A percentile compares a stretch with the other conserved stretches of the same genome.
Evolutionary conservation across 2,888 invertebrate genomes (phyloP).

Genomic region (Ethmia dodecea): DNA sequence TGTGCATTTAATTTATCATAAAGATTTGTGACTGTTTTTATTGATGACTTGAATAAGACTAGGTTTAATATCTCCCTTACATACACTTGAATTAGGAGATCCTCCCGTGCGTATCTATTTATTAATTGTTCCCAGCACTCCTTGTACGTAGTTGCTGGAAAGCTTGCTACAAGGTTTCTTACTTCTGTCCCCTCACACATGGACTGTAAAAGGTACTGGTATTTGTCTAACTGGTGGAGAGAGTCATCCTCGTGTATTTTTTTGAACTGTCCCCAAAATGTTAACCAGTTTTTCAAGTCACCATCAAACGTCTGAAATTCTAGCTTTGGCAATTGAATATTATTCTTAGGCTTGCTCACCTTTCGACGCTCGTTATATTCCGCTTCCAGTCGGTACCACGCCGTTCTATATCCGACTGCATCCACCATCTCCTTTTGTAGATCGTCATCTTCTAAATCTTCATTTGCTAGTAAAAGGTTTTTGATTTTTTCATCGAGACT

Average conservation of each 20-base stretch:
- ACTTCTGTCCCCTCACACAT: background rate
- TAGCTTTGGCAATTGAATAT: background rate
- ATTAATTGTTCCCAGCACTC: background rate
- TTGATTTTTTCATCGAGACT: too few species aligned
- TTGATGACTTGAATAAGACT: background rate
- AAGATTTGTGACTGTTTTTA: background rate
- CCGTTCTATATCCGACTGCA: too few species aligned
- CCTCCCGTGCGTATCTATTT: constrained; percentile 1
- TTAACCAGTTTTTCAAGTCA: constrained; percentile 2
- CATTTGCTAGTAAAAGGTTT: too few species aligned
- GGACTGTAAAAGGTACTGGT: constrained; percentile 1
- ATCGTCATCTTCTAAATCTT: too few species aligned
- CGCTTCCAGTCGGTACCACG: too few species aligned
- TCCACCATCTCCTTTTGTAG: too few species aligned
- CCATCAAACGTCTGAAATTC: constrained; percentile 5
- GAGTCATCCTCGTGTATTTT: constrained; percentile 3
- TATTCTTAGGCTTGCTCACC: too few species aligned
- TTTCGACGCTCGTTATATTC: too few species aligned
- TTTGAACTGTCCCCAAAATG: constrained; percentile 7
- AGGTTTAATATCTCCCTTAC: constrained; percentile 2
- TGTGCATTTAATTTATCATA: constrained; percentile 8
- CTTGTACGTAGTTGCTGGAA: constrained; percentile 2
- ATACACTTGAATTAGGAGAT: constrained; percentile 4
- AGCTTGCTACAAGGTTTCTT: constrained; percentile 4
- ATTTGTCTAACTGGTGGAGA: constrained; percentile 1